phyloP scores from a whole-genome alignment of 2,888 invertebrate species.

The Drosophila austrosaltans region DNA sequence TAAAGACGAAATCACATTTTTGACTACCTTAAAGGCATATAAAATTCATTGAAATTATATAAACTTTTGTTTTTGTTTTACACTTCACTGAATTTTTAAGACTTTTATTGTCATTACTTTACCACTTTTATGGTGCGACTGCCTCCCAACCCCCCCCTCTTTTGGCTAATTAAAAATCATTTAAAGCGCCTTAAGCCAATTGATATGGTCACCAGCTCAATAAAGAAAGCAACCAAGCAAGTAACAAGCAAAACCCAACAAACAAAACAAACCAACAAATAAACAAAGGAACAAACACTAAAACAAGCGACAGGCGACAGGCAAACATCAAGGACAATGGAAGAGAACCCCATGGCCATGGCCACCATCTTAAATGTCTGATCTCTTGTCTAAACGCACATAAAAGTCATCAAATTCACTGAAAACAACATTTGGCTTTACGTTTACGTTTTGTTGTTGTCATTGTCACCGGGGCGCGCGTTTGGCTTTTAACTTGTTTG shows the following conservation, averaged over 20 bases:
- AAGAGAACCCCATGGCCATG: constrained; percentile 67
- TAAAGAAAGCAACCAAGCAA: constrained; percentile 17
- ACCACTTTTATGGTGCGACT: constrained; percentile 1
- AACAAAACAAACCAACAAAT: constrained; percentile 45
- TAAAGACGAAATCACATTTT: neutral
- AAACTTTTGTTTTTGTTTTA: neutral
- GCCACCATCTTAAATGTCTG: constrained; percentile 79
- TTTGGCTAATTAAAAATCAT: constrained; percentile 81
- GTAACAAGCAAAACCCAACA: constrained; percentile 46
- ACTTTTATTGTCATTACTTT: neutral
- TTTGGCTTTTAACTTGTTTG: constrained; percentile 74
- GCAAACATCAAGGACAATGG: constrained; percentile 27
- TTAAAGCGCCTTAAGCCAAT: constrained; percentile 73
- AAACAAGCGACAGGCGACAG: constrained; percentile 24
- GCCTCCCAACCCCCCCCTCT: constrained; percentile 28
- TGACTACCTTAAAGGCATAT: neutral
- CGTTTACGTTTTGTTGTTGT: constrained; percentile 74
- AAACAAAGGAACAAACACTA: constrained; percentile 37
- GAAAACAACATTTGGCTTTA: constrained; percentile 80
- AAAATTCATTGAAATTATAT: neutral
- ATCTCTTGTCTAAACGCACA: constrained; percentile 81
- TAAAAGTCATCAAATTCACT: constrained; percentile 83
- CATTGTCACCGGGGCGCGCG: constrained; percentile 66
- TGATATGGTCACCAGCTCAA: constrained; percentile 53
- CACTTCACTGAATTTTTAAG: neutral